These are phyloP conservation scores for Amphiprion ocellaris DNA, from an alignment of 2,113 vertebrate species.

Conservation along the genomic window DNA sequence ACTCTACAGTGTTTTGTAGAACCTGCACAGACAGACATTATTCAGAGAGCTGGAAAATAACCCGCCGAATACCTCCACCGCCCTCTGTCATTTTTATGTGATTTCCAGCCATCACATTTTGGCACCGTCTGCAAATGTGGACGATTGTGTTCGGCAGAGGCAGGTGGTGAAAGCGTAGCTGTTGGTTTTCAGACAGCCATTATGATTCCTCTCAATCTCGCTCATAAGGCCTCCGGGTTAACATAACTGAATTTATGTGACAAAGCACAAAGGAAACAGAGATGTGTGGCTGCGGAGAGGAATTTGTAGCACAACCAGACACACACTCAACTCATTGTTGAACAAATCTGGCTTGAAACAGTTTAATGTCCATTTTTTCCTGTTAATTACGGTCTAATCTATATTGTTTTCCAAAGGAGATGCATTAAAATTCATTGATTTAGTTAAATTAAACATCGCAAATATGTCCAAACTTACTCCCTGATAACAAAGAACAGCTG, in stretches of 20 bases:
- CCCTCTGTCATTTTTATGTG: constrained; percentile 37
- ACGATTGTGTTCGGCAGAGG: constrained; percentile 43
- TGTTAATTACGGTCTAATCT: no score
- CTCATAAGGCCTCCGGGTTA: constrained; percentile 62
- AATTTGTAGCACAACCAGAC: constrained; percentile 2
- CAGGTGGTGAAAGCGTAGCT: constrained; percentile 58
- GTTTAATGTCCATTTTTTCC: no score
- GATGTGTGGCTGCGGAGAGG: constrained; percentile 25
- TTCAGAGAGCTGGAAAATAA: constrained; percentile 39
- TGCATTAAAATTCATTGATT: no score
- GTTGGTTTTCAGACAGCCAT: constrained; percentile 66
- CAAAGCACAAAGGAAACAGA: constrained; percentile 40
- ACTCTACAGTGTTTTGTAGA: constrained; percentile 22
- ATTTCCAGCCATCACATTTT: constrained; percentile 63
- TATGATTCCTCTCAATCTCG: constrained; percentile 55
- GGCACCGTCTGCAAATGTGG: constrained; percentile 43
- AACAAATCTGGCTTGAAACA: no score
- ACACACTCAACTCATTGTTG: background rate
- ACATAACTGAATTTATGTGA: constrained; percentile 69
- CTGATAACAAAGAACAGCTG: no score
- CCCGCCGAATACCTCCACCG: constrained; percentile 25
- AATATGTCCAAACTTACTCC: no score
- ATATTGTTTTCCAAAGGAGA: no score
- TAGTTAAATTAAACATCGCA: no score
- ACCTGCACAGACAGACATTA: background rate